Evolutionary conservation across 2,113 vertebrate genomes (phyloP).

Genomic region (Cryptomyrus ogoouensis): DNA sequence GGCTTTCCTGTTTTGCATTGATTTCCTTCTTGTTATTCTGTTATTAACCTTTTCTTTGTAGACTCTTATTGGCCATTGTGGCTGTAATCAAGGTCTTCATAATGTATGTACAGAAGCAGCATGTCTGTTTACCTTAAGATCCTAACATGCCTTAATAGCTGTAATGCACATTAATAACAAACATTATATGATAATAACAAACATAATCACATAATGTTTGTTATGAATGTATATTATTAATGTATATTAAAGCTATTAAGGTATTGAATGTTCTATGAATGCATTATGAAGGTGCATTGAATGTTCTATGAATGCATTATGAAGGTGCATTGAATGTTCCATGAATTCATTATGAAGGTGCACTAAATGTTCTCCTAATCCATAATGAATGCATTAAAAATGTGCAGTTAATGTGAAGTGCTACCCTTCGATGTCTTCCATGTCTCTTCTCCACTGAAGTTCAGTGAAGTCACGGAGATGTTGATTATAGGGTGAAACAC

Average conservation of each 20-base stretch:
- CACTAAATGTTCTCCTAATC: not conserved
- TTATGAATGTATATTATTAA: not conserved
- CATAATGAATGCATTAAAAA: not conserved
- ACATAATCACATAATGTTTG: not conserved
- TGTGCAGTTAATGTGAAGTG: not conserved
- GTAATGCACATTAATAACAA: not conserved
- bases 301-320: not conserved
- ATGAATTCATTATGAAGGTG: not conserved
- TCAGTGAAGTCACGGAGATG: not conserved
- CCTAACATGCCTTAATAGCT: not conserved
- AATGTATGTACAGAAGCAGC: not conserved
- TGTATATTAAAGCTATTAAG: not conserved
- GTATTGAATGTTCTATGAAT: not conserved
- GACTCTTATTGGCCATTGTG: not conserved
- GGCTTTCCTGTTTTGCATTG: not conserved
- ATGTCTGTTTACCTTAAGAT: not conserved
- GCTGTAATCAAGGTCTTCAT: not conserved
- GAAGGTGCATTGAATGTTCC: not conserved
- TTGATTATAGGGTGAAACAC: not conserved
- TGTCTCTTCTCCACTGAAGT: not conserved
- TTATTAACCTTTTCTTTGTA: not conserved
- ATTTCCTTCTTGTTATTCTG: not conserved
- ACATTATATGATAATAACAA: not conserved
- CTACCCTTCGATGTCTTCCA: not conserved
- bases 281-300: not conserved